Percentiles rank a stretch among this genome's conserved stretches.
Conservation (phyloP, 1,140 invertebrate species). For the Calliphora vicina region DNA sequence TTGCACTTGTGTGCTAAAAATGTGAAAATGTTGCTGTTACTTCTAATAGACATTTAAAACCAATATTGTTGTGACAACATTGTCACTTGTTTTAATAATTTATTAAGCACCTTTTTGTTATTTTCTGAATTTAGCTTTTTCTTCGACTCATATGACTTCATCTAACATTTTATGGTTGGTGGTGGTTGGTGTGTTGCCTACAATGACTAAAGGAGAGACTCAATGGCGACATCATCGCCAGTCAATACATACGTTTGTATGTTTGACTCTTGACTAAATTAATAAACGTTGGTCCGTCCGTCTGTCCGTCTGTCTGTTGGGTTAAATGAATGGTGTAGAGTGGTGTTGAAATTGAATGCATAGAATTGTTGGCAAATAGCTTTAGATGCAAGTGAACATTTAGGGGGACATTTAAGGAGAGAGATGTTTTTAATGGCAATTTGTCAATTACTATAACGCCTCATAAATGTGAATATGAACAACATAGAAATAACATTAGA, state of each 20-base stretch:
- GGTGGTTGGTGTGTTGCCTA: background rate
- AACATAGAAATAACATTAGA: background rate
- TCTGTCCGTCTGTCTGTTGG: too few relatives aligned
- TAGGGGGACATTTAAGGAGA: too few relatives aligned
- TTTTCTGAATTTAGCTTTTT: background rate
- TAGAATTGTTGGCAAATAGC: too few relatives aligned
- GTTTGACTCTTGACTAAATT: too few relatives aligned
- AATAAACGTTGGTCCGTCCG: too few relatives aligned
- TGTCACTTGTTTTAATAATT: conserved; percentile 31
- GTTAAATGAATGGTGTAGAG: too few relatives aligned
- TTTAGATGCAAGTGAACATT: too few relatives aligned
- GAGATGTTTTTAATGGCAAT: background rate
- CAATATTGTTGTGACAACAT: conserved; percentile 31
- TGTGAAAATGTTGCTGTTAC: background rate
- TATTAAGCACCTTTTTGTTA: conserved; percentile 20
- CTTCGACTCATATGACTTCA: background rate
- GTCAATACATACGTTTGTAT: too few relatives aligned
- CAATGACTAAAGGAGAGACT: background rate
- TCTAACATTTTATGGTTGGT: background rate
- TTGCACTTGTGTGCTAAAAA: background rate
- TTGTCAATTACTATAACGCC: background rate
- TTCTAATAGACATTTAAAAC: conserved; percentile 11
- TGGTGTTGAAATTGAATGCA: too few relatives aligned
- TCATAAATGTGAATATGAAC: background rate
- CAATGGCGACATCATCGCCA: background rate